Evolutionary conservation across 2,888 invertebrate genomes (phyloP).

Genomic region (Onchidella celtica): DNA sequence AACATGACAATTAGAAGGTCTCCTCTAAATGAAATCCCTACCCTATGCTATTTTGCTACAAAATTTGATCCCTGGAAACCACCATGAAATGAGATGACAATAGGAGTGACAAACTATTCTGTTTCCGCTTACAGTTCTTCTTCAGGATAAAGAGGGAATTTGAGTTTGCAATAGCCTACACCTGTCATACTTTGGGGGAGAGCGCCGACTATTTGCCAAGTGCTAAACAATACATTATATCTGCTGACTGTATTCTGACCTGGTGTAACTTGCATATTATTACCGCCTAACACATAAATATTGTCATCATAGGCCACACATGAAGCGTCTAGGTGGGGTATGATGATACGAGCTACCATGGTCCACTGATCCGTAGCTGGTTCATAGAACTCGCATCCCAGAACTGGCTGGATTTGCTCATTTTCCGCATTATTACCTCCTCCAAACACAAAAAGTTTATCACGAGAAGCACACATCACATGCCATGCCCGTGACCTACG

Average conservation of each 20-base stretch:
- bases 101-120: slow-evolving; percentile 35
- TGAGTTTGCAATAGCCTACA: slow-evolving; percentile 78
- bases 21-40: too few species aligned
- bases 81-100: too few species aligned
- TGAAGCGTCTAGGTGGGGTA: slow-evolving; percentile 80
- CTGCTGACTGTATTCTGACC: slow-evolving; percentile 79
- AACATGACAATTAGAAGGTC: too few species aligned
- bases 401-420: slow-evolving; percentile 79
- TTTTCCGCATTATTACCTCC: slow-evolving; percentile 79
- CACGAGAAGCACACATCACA: slow-evolving; percentile 78
- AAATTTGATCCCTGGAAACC: too few species aligned
- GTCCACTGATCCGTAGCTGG: slow-evolving; percentile 79
- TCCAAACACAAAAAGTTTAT: slow-evolving; percentile 79
- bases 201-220: slow-evolving; percentile 80
- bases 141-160: slow-evolving; percentile 75
- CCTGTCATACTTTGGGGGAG: slow-evolving; percentile 79
- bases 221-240: slow-evolving; percentile 78
- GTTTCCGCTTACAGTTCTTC: slow-evolving; percentile 59
- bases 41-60: too few species aligned
- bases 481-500: slow-evolving; percentile 80
- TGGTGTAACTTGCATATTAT: slow-evolving; percentile 80
- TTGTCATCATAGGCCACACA: slow-evolving; percentile 79
- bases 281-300: slow-evolving; percentile 79
- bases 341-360: slow-evolving; percentile 79
- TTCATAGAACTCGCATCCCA: slow-evolving; percentile 80